These are phyloP conservation scores for Drosophila tristis DNA, from an alignment of 1,140 invertebrate species.

Conservation along the genomic window DNA sequence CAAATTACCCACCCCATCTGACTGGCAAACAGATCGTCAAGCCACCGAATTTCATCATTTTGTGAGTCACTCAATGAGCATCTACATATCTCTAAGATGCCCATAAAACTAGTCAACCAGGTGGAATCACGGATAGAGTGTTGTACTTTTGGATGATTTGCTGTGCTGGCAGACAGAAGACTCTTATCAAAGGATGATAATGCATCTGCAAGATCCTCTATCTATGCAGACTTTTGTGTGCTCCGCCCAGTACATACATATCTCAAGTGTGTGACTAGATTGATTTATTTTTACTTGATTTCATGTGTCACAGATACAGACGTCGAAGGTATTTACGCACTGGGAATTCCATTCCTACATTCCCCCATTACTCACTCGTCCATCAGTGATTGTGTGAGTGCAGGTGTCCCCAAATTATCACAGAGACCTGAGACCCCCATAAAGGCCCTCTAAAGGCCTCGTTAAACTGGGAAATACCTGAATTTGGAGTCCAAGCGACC, in stretches of 20 bases:
- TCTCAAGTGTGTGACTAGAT: slow-evolving; percentile 11
- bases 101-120: background rate
- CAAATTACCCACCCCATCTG: slow-evolving; percentile 13
- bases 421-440: too few relatives aligned
- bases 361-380: slow-evolving; percentile 35
- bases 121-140: slow-evolving; percentile 13
- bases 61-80: slow-evolving; percentile 28
- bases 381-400: background rate
- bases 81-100: background rate
- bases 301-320: slow-evolving; percentile 32
- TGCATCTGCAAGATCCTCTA: background rate
- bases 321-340: slow-evolving; percentile 10
- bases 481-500: background rate
- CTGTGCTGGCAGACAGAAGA: background rate
- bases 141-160: slow-evolving; percentile 29
- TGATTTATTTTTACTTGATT: slow-evolving; percentile 36
- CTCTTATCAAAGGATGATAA: slow-evolving; percentile 24
- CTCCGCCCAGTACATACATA: too few relatives aligned
- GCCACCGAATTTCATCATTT: slow-evolving; percentile 38
- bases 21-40: slow-evolving; percentile 21
- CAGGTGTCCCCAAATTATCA: too few relatives aligned
- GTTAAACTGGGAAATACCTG: too few relatives aligned
- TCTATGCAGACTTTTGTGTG: background rate
- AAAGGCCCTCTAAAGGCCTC: too few relatives aligned
- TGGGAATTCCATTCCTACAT: slow-evolving; percentile 24